These are phyloP conservation scores for Clamator glandarius DNA, from an alignment of 2,797 vertebrate species.

Conservation along the genomic window DNA sequence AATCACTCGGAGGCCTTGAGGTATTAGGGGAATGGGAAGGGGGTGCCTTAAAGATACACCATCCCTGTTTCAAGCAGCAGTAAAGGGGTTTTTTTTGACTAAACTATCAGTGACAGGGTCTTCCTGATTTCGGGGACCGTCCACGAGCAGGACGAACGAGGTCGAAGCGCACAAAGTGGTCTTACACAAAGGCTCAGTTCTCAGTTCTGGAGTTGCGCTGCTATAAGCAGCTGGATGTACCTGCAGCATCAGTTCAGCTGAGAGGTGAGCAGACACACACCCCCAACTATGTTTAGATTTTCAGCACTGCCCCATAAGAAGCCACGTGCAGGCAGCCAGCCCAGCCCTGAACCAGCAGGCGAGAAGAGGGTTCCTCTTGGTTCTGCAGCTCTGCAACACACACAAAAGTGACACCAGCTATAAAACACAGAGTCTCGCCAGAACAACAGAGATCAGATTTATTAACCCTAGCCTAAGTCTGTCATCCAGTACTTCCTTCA, in stretches of 20 bases:
- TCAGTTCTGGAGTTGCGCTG: neutral
- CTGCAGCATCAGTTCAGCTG: neutral
- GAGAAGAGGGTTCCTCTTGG: neutral
- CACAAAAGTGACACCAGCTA: neutral
- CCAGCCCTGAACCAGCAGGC: neutral
- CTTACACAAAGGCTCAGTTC: neutral
- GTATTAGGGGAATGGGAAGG: slow-evolving; percentile 28
- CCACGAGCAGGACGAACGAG: neutral
- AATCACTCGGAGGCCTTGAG: slow-evolving; percentile 64
- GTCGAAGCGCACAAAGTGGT: neutral
- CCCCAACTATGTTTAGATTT: neutral
- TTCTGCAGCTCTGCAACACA: neutral
- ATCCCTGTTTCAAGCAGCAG: neutral
- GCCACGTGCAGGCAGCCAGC: neutral
- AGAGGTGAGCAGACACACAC: neutral
- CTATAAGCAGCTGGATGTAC: neutral
- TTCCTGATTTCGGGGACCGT: neutral
- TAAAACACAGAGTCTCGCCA: neutral
- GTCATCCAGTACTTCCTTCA: neutral
- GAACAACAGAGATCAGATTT: neutral
- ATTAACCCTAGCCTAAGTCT: neutral
- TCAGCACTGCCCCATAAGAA: neutral
- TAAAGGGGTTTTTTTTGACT: neutral
- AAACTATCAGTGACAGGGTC: neutral
- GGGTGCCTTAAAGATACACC: slow-evolving; percentile 73